Evolutionary conservation across 53 echinoderm and acorn worm genomes (phyloP), one percentile per base, ranked within the genome.

Genomic region (Echinometra lucunter): DNA sequence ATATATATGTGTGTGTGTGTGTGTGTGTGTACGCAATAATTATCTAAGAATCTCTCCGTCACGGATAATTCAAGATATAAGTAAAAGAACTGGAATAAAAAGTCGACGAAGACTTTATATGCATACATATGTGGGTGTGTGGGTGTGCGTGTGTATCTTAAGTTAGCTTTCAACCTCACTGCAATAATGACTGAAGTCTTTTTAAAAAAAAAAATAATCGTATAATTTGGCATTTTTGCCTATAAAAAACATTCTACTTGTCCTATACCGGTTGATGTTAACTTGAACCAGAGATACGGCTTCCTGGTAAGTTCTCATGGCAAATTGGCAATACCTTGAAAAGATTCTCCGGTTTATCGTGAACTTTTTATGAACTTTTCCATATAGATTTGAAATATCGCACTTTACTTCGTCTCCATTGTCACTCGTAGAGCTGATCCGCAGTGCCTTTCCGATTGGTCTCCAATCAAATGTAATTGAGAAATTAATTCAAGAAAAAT

Each of bases 401-500:
- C 85, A 47, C 63, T 85, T 85, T 85, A 49, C 49, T 85, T 85
- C 85, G 49, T 49, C 47, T 49, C 49, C 47, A 12, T 10, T 7
- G 28, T 85, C 53, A 28, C 2, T 6, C 47, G 11, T 49, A 49
- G 28, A 49, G 49, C 27, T 85, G 85, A 85, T 85, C 85, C n/a
- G 13, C 49, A n/a, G 47, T 85, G 85, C 49, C 85, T 47, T n/a
- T 49, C 11, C n/a, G 53, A 85, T 49, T 78, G 85, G 47, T 85
- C 85, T n/a, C 85, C 27, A 85, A 85, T 85, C 85, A 85, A 85
- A 85, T 85, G 85, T 85, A 49, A 85, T 85, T 85, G 85, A 47
- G 85, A 25, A 85, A 85, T 85, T 85, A 85, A 85, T 85, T 27
- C 85, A 85, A 27, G 45, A 47, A 85, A 49, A 85, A 47, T 85